Percentiles rank a stretch among this genome's conserved stretches.
Evolutionary conservation across 2,797 vertebrate species (phyloP).

Genomic region (Nannoperca australis): DNA sequence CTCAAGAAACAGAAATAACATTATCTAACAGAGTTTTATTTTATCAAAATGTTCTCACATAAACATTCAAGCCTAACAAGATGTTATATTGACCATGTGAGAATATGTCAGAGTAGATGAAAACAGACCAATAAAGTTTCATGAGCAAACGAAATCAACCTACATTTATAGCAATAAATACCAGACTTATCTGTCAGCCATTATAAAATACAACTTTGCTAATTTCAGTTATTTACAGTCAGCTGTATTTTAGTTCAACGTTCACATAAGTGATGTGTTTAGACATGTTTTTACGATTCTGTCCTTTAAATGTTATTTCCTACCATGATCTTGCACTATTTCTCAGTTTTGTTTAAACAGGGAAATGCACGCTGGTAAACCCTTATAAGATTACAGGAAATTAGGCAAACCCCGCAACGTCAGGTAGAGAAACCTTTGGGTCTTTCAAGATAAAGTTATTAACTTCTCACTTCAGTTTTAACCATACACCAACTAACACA

Average conservation of each 20-base stretch:
- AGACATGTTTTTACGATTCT: conserved; percentile 2
- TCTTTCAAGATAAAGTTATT: conserved; percentile 43
- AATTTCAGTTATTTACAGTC: conserved; percentile 3
- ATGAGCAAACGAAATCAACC: conserved; percentile 25
- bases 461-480: conserved; percentile 41
- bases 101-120: neutral
- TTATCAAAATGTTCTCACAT: neutral
- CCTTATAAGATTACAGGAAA: conserved; percentile 51
- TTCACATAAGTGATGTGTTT: conserved; percentile 9
- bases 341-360: conserved; percentile 19
- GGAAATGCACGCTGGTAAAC: conserved; percentile 36
- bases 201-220: conserved; percentile 27
- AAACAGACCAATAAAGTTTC: conserved; percentile 23
- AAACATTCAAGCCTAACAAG: neutral
- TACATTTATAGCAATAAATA: conserved; percentile 35
- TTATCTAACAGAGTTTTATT: neutral
- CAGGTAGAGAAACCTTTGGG: conserved; percentile 41
- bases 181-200: conserved; percentile 35
- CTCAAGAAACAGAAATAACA: neutral
- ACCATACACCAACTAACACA: conserved; percentile 31
- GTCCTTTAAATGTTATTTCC: conserved; percentile 13
- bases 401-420: conserved; percentile 39
- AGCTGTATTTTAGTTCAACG: neutral
- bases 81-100: conserved; percentile 5
- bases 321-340: conserved; percentile 22